A percentile compares a stretch with the other conserved stretches of the same genome.
Evolutionary conservation across 2,113 vertebrate species (phyloP).

Genomic region (Lanius ludovicianus): DNA sequence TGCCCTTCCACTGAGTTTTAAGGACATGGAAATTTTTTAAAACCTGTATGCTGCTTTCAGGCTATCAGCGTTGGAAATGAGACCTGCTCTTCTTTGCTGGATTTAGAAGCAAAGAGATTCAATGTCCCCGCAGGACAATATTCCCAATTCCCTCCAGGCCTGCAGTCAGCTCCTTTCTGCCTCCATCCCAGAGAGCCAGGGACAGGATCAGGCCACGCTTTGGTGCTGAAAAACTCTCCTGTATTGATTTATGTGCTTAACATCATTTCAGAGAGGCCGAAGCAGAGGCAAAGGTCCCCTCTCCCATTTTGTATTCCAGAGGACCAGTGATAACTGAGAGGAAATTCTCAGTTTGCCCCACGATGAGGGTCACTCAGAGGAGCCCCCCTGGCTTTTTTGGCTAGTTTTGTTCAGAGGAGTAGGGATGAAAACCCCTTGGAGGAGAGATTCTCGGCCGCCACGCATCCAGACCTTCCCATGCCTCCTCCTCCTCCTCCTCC

Average conservation of each 20-base stretch:
- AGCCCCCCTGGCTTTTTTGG: neutral
- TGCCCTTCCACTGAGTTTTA: neutral
- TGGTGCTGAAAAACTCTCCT: neutral
- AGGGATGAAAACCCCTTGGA: neutral
- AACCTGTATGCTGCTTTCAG: neutral
- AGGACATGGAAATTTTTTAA: neutral
- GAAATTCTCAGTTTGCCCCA: constrained; percentile 1
- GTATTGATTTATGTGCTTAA: neutral
- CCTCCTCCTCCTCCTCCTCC: neutral
- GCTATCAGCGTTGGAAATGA: neutral
- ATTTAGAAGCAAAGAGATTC: constrained; percentile 43
- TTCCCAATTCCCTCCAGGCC: constrained; percentile 36
- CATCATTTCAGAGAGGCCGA: neutral
- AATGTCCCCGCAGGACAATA: neutral
- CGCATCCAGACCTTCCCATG: accelerated
- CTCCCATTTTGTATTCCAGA: neutral
- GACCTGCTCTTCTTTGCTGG: neutral
- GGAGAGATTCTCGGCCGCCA: accelerated
- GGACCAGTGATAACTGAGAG: neutral
- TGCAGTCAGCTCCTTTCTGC: neutral
- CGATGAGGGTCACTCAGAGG: neutral
- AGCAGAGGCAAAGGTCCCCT: neutral
- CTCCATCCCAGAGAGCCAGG: neutral
- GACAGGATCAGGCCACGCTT: neutral
- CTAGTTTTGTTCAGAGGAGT: neutral